These are phyloP conservation scores for Cercopithecus mona DNA, from an alignment of 2,113 vertebrate genomes.

Conservation along the genomic window DNA sequence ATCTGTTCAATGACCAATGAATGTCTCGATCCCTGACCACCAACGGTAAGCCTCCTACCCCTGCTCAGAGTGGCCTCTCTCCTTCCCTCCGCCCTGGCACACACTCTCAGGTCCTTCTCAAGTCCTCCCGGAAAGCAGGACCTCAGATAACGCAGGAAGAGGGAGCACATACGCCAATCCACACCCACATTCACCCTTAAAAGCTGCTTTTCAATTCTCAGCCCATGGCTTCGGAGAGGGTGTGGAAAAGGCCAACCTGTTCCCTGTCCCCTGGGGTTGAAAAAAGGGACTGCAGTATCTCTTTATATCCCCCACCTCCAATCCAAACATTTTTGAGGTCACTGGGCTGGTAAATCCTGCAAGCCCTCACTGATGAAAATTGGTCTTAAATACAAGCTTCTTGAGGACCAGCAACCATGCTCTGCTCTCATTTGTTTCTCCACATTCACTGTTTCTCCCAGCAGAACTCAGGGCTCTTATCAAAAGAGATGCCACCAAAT, in stretches of 20 bases:
- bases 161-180: background rate
- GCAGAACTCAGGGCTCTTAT: background rate
- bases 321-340: background rate
- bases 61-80: background rate
- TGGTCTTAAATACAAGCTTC: background rate
- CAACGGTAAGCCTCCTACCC: background rate
- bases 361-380: background rate
- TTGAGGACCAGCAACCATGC: background rate
- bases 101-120: background rate
- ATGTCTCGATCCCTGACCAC: background rate
- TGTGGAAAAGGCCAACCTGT: background rate
- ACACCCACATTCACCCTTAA: background rate
- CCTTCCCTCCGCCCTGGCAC: background rate
- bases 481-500: background rate
- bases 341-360: background rate
- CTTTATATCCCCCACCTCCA: background rate
- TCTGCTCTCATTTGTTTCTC: background rate
- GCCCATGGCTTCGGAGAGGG: background rate
- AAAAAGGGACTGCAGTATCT: background rate
- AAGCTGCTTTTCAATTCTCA: too few species aligned
- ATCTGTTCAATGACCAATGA: background rate
- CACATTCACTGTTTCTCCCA: rapidly evolving
- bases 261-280: background rate
- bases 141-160: background rate
- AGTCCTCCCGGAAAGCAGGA: background rate